These are phyloP conservation scores for Panthera uncia DNA, from an alignment of 2,113 vertebrate species.

Conservation along the genomic window DNA sequence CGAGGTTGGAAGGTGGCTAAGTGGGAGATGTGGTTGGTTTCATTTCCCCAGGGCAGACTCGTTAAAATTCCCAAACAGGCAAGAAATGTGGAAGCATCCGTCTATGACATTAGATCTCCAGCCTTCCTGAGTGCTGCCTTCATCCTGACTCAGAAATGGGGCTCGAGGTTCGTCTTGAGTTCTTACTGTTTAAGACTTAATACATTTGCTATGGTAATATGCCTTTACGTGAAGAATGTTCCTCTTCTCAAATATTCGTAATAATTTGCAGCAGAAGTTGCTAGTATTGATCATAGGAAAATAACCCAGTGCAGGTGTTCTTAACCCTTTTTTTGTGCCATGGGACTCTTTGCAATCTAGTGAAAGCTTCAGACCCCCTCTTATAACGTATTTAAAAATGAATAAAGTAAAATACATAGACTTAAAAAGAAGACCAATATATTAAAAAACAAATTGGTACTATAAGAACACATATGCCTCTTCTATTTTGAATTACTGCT, in stretches of 20 bases:
- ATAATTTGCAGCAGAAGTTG: background rate
- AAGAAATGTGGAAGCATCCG: background rate
- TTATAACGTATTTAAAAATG: background rate
- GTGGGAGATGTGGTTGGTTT: background rate
- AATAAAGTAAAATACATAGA: background rate
- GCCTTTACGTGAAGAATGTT: background rate
- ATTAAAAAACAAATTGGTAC: background rate
- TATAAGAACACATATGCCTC: background rate
- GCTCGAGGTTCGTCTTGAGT: background rate
- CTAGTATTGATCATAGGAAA: background rate
- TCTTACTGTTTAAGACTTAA: conserved; percentile 29
- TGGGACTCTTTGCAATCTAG: background rate
- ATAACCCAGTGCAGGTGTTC: background rate
- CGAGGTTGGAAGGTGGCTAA: background rate
- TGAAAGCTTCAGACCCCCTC: background rate
- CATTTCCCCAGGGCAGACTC: background rate
- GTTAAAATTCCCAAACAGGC: background rate
- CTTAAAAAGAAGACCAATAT: background rate
- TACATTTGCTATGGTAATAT: background rate
- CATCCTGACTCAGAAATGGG: background rate
- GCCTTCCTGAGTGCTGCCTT: background rate
- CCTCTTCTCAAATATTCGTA: background rate
- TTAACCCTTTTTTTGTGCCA: background rate
- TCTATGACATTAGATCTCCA: background rate
- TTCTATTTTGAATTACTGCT: background rate